These are phyloP conservation scores for Halichondria panicea DNA, from an alignment of 37 sponge, comb jelly and placozoan genomes.

Conservation along the genomic window DNA sequence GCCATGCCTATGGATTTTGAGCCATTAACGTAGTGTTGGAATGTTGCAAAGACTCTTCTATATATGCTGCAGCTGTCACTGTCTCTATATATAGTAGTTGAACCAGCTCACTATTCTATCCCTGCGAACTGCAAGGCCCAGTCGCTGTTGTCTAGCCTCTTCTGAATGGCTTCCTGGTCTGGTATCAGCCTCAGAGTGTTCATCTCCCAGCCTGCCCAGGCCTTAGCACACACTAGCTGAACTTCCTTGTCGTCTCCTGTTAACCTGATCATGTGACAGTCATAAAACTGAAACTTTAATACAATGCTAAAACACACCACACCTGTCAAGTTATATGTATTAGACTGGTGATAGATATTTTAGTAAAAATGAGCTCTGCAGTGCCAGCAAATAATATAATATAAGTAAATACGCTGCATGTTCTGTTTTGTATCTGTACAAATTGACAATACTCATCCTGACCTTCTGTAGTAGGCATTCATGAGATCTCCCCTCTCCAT, in stretches of 20 bases:
- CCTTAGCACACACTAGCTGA: slow-evolving; percentile 40
- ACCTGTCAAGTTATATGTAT: neutral
- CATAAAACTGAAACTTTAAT: too few species aligned
- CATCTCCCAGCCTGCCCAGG: slow-evolving; percentile 65
- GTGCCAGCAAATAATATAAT: neutral
- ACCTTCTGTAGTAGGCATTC: slow-evolving; percentile 48
- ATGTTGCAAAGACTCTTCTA: too few species aligned
- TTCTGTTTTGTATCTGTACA: neutral
- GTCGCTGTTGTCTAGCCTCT: slow-evolving; percentile 6
- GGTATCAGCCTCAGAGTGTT: slow-evolving; percentile 17
- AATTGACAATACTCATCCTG: neutral
- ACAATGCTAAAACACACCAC: too few species aligned
- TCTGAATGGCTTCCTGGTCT: slow-evolving; percentile 1
- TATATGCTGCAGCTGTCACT: too few species aligned
- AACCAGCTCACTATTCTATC: slow-evolving; percentile 49
- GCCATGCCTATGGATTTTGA: too few species aligned
- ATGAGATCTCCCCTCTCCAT: slow-evolving; percentile 66
- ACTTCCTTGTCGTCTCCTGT: slow-evolving; percentile 57
- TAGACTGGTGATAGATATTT: neutral
- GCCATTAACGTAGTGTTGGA: too few species aligned
- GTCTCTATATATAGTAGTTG: too few species aligned
- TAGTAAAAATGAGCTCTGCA: neutral
- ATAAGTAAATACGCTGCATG: too few species aligned
- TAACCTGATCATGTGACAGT: slow-evolving; percentile 36
- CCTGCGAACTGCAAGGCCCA: slow-evolving; percentile 52